Percentiles rank a stretch among this genome's conserved stretches.
Evolutionary conservation across 2,888 invertebrate species (phyloP).

Genomic region (Elmis aenea): DNA sequence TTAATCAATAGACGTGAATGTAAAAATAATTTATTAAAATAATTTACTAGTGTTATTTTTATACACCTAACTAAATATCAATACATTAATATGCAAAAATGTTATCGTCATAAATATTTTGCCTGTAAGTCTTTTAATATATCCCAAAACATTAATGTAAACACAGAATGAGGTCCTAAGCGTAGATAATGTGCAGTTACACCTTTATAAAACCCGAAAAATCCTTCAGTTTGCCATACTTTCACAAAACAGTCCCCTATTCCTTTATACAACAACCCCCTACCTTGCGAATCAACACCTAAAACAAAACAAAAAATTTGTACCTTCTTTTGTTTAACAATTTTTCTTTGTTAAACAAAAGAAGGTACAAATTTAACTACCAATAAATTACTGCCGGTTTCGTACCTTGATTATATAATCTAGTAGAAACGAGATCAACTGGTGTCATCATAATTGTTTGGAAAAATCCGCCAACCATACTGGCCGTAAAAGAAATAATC

Average conservation of each 20-base stretch:
- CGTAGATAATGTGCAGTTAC: slow-evolving; percentile 82
- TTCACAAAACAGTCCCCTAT: slow-evolving; percentile 72
- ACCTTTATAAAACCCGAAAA: slow-evolving; percentile 84
- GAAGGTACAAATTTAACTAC: too few relatives aligned
- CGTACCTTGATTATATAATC: slow-evolving; percentile 82
- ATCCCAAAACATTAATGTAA: slow-evolving; percentile 86
- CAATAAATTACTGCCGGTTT: too few relatives aligned
- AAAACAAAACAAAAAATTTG: too few relatives aligned
- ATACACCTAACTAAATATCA: background rate
- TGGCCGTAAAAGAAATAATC: slow-evolving; percentile 59
- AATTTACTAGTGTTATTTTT: background rate
- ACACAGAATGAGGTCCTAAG: slow-evolving; percentile 83
- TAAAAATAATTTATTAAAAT: background rate
- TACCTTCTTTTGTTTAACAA: too few relatives aligned
- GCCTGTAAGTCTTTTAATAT: slow-evolving; percentile 13
- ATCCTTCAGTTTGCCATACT: slow-evolving; percentile 70
- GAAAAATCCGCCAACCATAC: slow-evolving; percentile 70
- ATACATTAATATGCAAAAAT: background rate
- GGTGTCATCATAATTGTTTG: slow-evolving; percentile 77
- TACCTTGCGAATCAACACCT: slow-evolving; percentile 60
- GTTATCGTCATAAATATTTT: background rate
- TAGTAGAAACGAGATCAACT: slow-evolving; percentile 83
- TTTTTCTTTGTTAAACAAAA: too few relatives aligned
- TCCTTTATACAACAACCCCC: slow-evolving; percentile 64
- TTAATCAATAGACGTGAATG: background rate